Conservation (phyloP, 2,113 vertebrate genomes). For the Mystacornis crossleyi region DNA sequence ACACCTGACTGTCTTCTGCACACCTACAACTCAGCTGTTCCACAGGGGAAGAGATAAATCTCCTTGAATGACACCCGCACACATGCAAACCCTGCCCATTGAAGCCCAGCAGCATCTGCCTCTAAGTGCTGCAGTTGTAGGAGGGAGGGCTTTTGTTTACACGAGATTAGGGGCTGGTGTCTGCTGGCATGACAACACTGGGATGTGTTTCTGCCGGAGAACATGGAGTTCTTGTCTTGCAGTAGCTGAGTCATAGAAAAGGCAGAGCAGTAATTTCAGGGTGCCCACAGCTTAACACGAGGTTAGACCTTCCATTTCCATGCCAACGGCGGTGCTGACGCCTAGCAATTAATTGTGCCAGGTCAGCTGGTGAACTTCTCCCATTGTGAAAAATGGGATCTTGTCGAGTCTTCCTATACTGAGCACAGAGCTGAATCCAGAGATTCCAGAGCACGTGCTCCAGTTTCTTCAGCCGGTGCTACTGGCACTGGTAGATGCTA, state of each 20-base stretch:
- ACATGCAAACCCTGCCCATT: neutral
- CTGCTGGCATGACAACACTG: neutral
- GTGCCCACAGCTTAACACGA: slow-evolving; percentile 5
- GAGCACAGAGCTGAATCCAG: neutral
- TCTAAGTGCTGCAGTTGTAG: neutral
- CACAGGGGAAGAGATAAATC: neutral
- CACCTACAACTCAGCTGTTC: neutral
- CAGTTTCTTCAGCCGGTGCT: neutral
- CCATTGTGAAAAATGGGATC: neutral
- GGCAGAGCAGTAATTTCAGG: neutral
- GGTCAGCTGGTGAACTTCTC: neutral
- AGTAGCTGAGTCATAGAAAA: slow-evolving; percentile 15
- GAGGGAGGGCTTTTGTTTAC: neutral
- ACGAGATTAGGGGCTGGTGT: neutral
- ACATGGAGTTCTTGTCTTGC: neutral
- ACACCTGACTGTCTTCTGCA: neutral
- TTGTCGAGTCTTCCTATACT: neutral
- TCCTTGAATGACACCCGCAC: neutral
- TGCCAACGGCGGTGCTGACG: neutral
- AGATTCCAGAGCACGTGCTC: neutral
- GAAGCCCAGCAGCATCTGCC: neutral
- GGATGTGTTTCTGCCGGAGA: neutral
- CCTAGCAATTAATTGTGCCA: neutral
- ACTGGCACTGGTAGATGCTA: neutral
- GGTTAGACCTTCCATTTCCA: slow-evolving; percentile 25